phyloP scores from a whole-genome alignment of 1,140 invertebrate species.

The Limonius californicus region DNA sequence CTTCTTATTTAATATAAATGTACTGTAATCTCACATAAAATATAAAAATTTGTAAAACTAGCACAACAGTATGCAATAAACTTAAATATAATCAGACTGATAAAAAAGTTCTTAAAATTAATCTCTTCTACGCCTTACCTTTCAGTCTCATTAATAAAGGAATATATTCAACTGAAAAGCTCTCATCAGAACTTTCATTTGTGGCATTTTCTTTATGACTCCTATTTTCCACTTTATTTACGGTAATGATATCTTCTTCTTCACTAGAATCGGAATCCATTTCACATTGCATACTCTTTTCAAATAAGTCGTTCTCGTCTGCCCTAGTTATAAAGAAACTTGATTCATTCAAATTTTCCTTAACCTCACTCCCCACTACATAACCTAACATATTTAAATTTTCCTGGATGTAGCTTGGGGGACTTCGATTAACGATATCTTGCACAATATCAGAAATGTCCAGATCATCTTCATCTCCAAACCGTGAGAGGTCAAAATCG shows the following conservation, averaged over 20 bases:
- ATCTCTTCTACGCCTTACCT: background rate
- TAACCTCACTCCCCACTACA: slow-evolving; percentile 10
- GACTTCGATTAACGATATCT: slow-evolving; percentile 16
- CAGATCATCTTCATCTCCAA: slow-evolving; percentile 48
- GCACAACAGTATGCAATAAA: too few species aligned
- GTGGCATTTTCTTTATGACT: background rate
- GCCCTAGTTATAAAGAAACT: slow-evolving; percentile 33
- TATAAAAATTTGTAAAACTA: too few species aligned
- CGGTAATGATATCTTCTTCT: background rate
- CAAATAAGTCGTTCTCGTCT: slow-evolving; percentile 38
- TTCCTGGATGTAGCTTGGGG: slow-evolving; percentile 4
- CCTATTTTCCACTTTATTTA: background rate
- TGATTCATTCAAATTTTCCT: slow-evolving; percentile 10
- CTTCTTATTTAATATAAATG: too few species aligned
- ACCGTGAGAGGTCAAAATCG: slow-evolving; percentile 38
- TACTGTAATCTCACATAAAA: too few species aligned
- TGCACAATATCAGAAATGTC: slow-evolving; percentile 58
- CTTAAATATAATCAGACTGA: too few species aligned
- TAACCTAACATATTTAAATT: slow-evolving; percentile 21
- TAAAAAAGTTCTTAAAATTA: too few species aligned
- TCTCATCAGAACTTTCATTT: slow-evolving; percentile 22
- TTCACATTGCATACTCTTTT: slow-evolving; percentile 28
- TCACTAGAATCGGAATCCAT: background rate
- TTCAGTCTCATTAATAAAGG: slow-evolving; percentile 30
- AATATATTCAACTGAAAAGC: slow-evolving; percentile 28